These are phyloP conservation scores for Ataeniobius toweri DNA, from an alignment of 2,797 vertebrate genomes.

Conservation along the genomic window DNA sequence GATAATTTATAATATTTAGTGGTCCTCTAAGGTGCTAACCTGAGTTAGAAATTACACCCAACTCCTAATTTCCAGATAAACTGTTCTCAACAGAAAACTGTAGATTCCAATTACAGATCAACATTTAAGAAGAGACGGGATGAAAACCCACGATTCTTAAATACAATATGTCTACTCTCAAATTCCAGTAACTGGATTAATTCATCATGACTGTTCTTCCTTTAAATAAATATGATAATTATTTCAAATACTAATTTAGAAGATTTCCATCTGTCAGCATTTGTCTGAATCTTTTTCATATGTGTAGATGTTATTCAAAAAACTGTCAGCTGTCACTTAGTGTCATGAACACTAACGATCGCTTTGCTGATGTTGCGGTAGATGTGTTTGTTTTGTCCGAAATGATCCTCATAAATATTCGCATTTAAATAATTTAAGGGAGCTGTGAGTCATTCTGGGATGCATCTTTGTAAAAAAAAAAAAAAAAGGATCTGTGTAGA, in stretches of 20 bases:
- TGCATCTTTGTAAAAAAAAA: background rate
- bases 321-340: conserved; percentile 13
- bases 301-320: background rate
- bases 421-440: background rate
- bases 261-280: conserved; percentile 12
- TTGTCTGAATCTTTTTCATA: background rate
- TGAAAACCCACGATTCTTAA: background rate
- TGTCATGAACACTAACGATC: background rate
- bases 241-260: conserved; percentile 3
- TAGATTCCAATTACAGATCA: background rate
- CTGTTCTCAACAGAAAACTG: background rate
- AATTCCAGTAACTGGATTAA: background rate
- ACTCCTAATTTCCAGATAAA: background rate
- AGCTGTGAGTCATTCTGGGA: background rate
- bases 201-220: background rate
- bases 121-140: background rate
- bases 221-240: background rate
- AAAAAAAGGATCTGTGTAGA: background rate
- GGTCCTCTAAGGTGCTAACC: background rate
- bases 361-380: background rate
- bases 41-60: background rate
- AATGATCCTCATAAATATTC: background rate
- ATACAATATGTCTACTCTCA: background rate
- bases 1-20: background rate
- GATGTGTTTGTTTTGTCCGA: background rate